Evolutionary conservation across 2,113 vertebrate species (phyloP), one percentile per base, ranked within the genome.

Genomic region (Mohoua ochrocephala): DNA sequence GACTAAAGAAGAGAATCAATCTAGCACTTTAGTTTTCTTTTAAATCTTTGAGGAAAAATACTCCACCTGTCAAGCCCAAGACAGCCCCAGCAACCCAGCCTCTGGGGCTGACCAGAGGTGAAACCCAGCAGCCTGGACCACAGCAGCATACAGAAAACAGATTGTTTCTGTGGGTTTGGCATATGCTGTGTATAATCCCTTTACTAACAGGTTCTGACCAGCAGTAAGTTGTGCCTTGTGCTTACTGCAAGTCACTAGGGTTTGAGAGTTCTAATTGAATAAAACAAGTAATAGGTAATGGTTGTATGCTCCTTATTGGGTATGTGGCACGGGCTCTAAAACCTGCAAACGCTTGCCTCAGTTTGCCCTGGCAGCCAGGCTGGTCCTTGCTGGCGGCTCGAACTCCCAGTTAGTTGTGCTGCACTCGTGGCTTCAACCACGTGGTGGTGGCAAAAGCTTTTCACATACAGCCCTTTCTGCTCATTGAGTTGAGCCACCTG

Each of bases 371-470:
- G 10, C 52, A 35, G 54, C 0, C 4, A 28, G 53, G 30, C 56
- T 63, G 64, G 33, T 37, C 47, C 64, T 71, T 53, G 41, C 47
- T 49, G 27, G 13, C n/a, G 3, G 30, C 41, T 74, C 15, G 4
- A 42, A 13, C 37, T 71, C 27, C 18, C 44, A 35, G 15, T 39
- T 27, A 15, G 30, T 16, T 37, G 68, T 33, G 49, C 80, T 96
- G 95, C 93, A 95, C 53, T 89, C 35, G 15, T 9, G 10, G 31
- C 20, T 88, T 71, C 60, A 87, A 33, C 97, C 97, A 95, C 77
- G 35, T 76, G 97, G 94, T 97, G 97, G 97, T 94, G 84, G 84
- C 78, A 97, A 54, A 90, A 96, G 60, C 95, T 92, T 93, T 88
- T 68, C 57, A 77, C 68, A 87, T 28, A 20, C 13, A 35, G 15